Conservation (phyloP, 2,797 vertebrate species). For the Sternotherus odoratus region DNA sequence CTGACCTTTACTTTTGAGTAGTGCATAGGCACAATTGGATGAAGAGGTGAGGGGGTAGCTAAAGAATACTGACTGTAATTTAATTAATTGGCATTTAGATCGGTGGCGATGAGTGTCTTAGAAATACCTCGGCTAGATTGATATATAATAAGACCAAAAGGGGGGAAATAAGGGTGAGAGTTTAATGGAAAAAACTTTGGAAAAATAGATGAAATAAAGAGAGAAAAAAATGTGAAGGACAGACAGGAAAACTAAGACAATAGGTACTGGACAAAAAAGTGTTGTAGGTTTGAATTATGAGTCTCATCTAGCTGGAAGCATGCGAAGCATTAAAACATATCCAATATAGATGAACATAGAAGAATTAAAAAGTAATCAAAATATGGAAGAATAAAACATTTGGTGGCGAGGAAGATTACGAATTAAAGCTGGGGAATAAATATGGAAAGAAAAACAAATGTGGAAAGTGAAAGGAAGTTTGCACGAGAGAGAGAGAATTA, state of each 20-base stretch:
- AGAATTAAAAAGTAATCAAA: conserved; percentile 20
- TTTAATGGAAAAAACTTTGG: neutral
- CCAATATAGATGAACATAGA: neutral
- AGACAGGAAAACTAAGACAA: neutral
- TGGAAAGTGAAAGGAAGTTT: conserved; percentile 30
- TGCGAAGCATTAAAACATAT: conserved; percentile 5
- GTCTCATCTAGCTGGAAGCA: neutral
- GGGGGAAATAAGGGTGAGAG: conserved; percentile 6
- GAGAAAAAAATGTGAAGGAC: neutral
- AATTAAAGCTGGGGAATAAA: conserved; percentile 61
- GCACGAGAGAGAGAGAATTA: conserved; percentile 54
- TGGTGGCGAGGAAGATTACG: conserved; percentile 10
- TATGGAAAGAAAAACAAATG: conserved; percentile 26
- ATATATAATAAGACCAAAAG: neutral
- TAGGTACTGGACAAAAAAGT: neutral
- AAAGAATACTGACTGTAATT: conserved; percentile 31
- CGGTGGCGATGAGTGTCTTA: neutral
- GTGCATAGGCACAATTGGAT: neutral
- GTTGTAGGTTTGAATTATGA: neutral
- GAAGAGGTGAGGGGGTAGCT: conserved; percentile 49
- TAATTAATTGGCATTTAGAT: conserved; percentile 23
- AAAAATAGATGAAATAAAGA: neutral
- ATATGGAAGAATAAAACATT: conserved; percentile 22
- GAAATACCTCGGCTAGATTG: conserved; percentile 11
- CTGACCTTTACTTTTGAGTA: conserved; percentile 15